Percentiles rank a stretch among this genome's conserved stretches.
These are phyloP conservation scores for Dicyrtoma fusca DNA, from an alignment of 2,888 invertebrate species.

Conservation along the genomic window DNA sequence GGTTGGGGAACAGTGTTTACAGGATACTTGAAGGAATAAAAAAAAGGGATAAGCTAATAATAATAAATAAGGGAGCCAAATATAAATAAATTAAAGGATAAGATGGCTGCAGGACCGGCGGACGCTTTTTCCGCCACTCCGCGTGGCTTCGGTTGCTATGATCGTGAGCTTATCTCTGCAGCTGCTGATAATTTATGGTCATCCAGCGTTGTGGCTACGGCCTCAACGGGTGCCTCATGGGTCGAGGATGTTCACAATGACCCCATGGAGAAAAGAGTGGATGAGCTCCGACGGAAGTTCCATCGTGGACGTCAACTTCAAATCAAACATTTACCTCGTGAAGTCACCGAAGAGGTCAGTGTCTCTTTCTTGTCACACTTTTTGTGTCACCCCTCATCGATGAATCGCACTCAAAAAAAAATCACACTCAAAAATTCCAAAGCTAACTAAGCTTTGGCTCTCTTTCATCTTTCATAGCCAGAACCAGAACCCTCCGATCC, in stretches of 20 bases:
- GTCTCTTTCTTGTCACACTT: conserved; percentile 16
- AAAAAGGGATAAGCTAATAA: no score
- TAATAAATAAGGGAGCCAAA: no score
- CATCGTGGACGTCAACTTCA: conserved; percentile 60
- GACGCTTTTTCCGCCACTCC: conserved; percentile 58
- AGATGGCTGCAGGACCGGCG: conserved; percentile 59
- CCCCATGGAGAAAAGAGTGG: conserved; percentile 59
- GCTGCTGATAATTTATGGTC: conserved; percentile 57
- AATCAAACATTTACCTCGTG: conserved; percentile 61
- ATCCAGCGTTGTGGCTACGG: conserved; percentile 59
- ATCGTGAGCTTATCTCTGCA: conserved; percentile 56
- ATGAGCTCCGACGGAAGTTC: conserved; percentile 59
- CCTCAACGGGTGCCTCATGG: conserved; percentile 59
- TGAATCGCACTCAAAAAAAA: no score
- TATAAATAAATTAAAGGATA: neutral
- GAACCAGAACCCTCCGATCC: no score
- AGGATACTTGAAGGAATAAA: no score
- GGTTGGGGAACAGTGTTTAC: no score
- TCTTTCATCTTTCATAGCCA: no score
- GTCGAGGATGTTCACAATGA: conserved; percentile 58
- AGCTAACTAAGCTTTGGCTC: no score
- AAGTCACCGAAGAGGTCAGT: conserved; percentile 61
- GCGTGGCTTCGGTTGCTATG: conserved; percentile 56
- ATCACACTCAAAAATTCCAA: no score
- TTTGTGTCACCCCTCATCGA: neutral